Conservation (phyloP, 2,888 invertebrate species). For the Aphidoletes aphidimyza region DNA sequence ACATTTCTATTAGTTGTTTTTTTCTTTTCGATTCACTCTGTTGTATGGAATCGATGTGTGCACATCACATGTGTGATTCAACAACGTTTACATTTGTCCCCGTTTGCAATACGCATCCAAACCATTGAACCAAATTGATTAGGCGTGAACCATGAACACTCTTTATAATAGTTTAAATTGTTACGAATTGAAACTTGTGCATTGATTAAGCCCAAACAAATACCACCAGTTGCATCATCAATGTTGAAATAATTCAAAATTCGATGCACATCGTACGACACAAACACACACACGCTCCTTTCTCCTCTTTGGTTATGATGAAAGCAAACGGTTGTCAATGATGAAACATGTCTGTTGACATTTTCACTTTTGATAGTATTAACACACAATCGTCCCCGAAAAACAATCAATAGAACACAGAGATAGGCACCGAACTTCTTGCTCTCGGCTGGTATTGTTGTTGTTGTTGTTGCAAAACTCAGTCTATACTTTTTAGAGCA, state of each 20-base stretch:
- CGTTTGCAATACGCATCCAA: neutral
- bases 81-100: neutral
- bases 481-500: no score
- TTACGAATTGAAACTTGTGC: neutral
- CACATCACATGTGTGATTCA: neutral
- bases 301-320: no score
- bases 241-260: neutral
- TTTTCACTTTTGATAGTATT: slow-evolving; percentile 28
- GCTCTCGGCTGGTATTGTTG: neutral
- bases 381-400: neutral
- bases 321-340: no score
- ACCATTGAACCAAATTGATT: slow-evolving; percentile 16
- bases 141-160: neutral
- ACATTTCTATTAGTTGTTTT: no score
- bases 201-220: neutral
- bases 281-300: no score
- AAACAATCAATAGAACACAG: no score
- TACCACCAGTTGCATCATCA: slow-evolving; percentile 36
- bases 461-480: no score
- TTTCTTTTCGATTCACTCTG: no score
- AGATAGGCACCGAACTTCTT: neutral
- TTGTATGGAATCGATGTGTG: no score
- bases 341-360: neutral
- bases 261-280: no score
- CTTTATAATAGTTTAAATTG: neutral